Conservation (phyloP, 2,797 vertebrate species). For the Dermochelys coriacea region DNA sequence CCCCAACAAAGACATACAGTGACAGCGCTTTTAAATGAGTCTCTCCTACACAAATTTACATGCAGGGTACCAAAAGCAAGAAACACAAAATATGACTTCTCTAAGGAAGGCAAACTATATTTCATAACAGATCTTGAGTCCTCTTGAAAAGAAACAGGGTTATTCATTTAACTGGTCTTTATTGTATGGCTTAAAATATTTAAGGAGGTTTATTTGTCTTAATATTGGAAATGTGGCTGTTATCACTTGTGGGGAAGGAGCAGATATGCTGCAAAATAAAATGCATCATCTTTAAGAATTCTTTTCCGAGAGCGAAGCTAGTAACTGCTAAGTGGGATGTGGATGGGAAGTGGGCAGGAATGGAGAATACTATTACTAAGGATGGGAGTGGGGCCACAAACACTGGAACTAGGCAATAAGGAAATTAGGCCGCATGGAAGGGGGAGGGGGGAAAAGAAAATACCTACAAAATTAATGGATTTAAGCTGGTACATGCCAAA, state of each 20-base stretch:
- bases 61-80: background rate
- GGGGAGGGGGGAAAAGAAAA: background rate
- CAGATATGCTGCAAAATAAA: background rate
- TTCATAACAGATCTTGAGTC: background rate
- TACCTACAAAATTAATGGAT: background rate
- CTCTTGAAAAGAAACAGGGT: background rate
- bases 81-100: background rate
- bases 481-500: constrained; percentile 19
- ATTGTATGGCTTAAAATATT: background rate
- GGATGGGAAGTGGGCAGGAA: background rate
- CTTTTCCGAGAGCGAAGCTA: background rate
- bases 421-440: background rate
- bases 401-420: background rate
- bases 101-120: background rate
- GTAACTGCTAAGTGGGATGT: background rate
- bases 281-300: background rate
- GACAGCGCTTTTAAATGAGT: background rate
- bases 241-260: background rate
- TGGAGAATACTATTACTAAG: background rate
- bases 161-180: background rate
- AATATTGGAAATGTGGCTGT: background rate
- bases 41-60: background rate
- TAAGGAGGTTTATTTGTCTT: background rate
- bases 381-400: background rate
- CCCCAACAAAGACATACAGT: background rate